Evolutionary conservation across 2,888 invertebrate species (phyloP), one percentile per base, ranked within the genome.

Genomic region (Andrena bucephala): DNA sequence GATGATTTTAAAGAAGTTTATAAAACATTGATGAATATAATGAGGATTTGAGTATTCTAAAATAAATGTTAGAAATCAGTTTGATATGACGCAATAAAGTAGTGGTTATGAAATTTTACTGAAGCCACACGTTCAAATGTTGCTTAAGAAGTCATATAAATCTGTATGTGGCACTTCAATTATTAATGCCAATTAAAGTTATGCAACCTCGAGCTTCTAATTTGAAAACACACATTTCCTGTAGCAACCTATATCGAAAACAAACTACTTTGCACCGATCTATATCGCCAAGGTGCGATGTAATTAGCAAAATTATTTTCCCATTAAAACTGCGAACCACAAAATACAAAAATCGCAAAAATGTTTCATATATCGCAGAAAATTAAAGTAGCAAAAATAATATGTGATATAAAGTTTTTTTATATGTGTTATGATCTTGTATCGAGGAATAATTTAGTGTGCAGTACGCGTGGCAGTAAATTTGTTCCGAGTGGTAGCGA

Each of bases 401-500:
- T 13, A 16, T n/a, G 3, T 31, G 48, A 20, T 20, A 42, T 42
- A 52, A 36, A 24, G 16, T 42, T 54, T 54, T 54, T 59, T 36
- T 10, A n/a, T 65, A 29, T 3, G 42, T 29, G 10, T 33, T n/a
- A 33, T 2, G 33, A 52, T 69, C 42, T 52, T 57, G 62, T 72
- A 63, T n/a, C 20, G 20, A 16, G 24, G 20, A 13, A 57, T 33
- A 62, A 68, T 72, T 68, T 29, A 63, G 3, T 36, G 31, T 31
- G 8, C 6, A 16, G 50, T 48, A n/a, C 24, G 36, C 27, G 50
- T 4, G 16, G 24, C 20, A 75, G 73, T 74, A 80, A 72, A 74
- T 80, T 72, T 68, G 52, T 63, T 76, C 52, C 50, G 50, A 29
- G 54, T 54, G 50, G 33, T 13, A 31, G 69, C 62, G 50, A 71